Conservation (phyloP, 2,888 invertebrate species). For the Osmoderma eremita region DNA sequence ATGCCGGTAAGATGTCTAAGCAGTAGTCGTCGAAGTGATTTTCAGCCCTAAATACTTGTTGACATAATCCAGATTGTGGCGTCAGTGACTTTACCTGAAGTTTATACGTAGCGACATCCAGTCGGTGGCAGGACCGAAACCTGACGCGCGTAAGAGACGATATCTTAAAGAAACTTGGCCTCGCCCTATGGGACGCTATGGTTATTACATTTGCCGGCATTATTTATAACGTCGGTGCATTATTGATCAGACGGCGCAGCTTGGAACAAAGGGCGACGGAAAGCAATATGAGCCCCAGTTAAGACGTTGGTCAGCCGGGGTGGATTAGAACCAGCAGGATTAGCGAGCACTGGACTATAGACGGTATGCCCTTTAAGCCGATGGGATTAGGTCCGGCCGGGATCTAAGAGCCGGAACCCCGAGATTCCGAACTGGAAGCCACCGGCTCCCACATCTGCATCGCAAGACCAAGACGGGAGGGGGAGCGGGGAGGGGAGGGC, state of each 20-base stretch:
- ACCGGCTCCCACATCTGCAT: slow-evolving; percentile 60
- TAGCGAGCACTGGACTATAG: slow-evolving; percentile 65
- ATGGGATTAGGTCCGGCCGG: slow-evolving; percentile 63
- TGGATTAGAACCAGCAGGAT: slow-evolving; percentile 65
- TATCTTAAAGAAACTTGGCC: slow-evolving; percentile 30
- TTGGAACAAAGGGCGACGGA: slow-evolving; percentile 63
- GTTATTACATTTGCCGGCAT: slow-evolving; percentile 52
- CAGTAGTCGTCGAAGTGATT: slow-evolving; percentile 45
- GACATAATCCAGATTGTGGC: slow-evolving; percentile 55
- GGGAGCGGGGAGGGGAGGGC: no score
- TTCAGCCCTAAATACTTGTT: slow-evolving; percentile 53
- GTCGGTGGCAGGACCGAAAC: slow-evolving; percentile 2
- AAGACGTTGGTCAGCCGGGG: slow-evolving; percentile 65
- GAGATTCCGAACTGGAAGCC: slow-evolving; percentile 56
- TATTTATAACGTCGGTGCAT: slow-evolving; percentile 64
- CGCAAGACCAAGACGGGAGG: slow-evolving; percentile 55
- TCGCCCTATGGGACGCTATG: not conserved
- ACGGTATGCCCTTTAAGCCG: slow-evolving; percentile 63
- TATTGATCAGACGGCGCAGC: slow-evolving; percentile 62
- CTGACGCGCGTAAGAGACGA: slow-evolving; percentile 5
- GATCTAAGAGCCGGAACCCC: slow-evolving; percentile 62
- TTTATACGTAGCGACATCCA: slow-evolving; percentile 41
- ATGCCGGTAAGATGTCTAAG: not conserved
- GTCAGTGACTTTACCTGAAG: slow-evolving; percentile 50
- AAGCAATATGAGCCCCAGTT: slow-evolving; percentile 65